A percentile compares a stretch with the other conserved stretches of the same genome.
These are phyloP conservation scores for Cherax quadricarinatus DNA, from an alignment of 1,140 invertebrate species.

Conservation along the genomic window DNA sequence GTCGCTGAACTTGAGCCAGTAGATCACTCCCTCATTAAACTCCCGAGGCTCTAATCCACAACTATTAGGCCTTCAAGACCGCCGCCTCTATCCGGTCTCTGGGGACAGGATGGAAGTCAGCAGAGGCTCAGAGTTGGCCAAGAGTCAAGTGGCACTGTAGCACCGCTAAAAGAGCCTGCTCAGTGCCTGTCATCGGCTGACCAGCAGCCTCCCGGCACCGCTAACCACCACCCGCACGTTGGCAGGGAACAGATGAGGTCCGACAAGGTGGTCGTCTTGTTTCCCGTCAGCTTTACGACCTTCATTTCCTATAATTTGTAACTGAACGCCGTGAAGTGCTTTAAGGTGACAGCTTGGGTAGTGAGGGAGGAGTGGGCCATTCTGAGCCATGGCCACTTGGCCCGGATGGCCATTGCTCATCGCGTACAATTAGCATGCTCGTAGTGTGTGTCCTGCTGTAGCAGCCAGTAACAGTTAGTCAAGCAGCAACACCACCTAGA, in stretches of 20 bases:
- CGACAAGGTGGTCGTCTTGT: conserved; percentile 6
- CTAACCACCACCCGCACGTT: conserved; percentile 4
- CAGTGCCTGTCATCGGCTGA: conserved; percentile 23
- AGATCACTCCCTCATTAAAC: neutral
- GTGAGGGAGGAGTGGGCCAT: neutral
- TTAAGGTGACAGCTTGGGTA: neutral
- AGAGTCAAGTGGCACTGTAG: conserved; percentile 38
- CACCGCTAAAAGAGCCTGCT: conserved; percentile 27
- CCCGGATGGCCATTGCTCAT: too few species aligned
- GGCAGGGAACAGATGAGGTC: neutral
- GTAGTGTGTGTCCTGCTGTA: too few species aligned
- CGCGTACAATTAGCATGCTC: too few species aligned
- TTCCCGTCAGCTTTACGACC: neutral
- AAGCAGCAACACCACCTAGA: too few species aligned
- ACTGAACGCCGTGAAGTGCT: neutral
- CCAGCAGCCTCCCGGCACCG: conserved; percentile 4
- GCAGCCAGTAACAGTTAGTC: too few species aligned
- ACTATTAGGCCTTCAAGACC: neutral
- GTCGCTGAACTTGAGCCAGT: neutral
- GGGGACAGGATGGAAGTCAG: neutral
- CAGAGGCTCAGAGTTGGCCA: neutral
- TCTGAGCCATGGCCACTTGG: too few species aligned
- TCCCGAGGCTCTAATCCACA: neutral
- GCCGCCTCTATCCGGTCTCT: neutral
- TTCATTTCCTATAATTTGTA: conserved; percentile 21